Conservation (phyloP, 2,797 vertebrate species). For the Heliangelus exortis region DNA sequence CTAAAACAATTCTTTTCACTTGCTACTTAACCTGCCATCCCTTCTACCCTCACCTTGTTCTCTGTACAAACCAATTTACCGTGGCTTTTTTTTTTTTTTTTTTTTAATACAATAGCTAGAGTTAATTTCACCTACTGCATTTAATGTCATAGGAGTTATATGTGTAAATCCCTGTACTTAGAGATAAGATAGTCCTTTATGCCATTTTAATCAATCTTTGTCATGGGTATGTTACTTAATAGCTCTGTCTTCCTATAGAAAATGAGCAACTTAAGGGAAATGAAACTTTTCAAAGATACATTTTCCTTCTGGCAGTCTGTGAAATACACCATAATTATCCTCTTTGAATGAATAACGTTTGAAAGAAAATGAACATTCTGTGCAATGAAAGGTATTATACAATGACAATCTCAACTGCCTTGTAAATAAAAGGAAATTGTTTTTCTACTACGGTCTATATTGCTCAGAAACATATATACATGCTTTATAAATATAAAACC, state of each 20-base stretch:
- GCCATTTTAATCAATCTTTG: constrained; percentile 65
- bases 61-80: constrained; percentile 48
- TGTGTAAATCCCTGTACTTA: constrained; percentile 57
- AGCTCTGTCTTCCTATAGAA: constrained; percentile 77
- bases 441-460: constrained; percentile 65
- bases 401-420: constrained; percentile 68
- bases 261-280: constrained; percentile 81
- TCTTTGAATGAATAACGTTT: constrained; percentile 74
- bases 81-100: constrained; percentile 33
- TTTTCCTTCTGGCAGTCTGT: constrained; percentile 79
- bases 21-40: background rate
- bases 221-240: constrained; percentile 74
- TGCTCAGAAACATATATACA: constrained; percentile 20
- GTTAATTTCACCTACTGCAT: constrained; percentile 65
- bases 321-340: constrained; percentile 79
- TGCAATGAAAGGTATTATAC: constrained; percentile 69
- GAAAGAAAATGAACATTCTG: constrained; percentile 70
- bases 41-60: background rate
- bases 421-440: constrained; percentile 78
- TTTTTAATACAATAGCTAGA: background rate
- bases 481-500: constrained; percentile 50
- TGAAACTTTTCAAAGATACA: constrained; percentile 79
- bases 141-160: constrained; percentile 66
- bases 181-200: constrained; percentile 60
- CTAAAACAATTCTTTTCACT: background rate